Base-by-base conservation (phyloP, 2,797 vertebrate species). In the Siniperca scherzeri region DNA sequence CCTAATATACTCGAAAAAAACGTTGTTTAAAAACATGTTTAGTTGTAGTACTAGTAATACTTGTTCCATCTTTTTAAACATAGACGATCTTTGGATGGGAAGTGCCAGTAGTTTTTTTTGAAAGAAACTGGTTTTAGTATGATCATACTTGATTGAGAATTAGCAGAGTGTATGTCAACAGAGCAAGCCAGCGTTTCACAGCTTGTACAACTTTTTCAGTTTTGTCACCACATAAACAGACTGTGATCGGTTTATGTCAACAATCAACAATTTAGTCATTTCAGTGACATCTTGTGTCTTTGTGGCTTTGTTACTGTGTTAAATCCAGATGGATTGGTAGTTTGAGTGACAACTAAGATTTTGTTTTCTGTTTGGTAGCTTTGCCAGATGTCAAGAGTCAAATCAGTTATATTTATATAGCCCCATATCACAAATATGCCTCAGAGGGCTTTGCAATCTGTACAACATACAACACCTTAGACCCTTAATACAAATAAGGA, bases 351-450 rank as follows among this genome's bases (percentile, higher is more conserved):
- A 7, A 36, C 25, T 38, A 14, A 74, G 66, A 48, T 59, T 38
- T 55, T 12, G 30, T 46, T 38, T 69, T 64, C 33, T 70, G 46
- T 79, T 69, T 52, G 59, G 44, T 27, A n/a, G 36, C 12, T 42
- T 74, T 70, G 52, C 40, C 53, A 60, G 78, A 73, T 81, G 19
- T 57, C 66, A 38, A 36, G 65, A 52, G 60, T 33, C 16, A 27
- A 25, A 17, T 74, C 38, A 5, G 11, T 74, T 42, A n/a, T 53
- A 44, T 36, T 53, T 57, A 5, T n/a, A 10, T 59, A 14, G n/a
- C 55, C 7, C 8, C 33, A 64, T 60, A 30, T 56, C 38, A 27
- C 38, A 55, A 10, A 64, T 64, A 3, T 30, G 30, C 3, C 30
- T 30, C 30, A 30, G 3, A 30, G 30, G 30, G 30, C 30, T 30